Conservation (phyloP, 2,797 vertebrate genomes). For the Tapera naevia region DNA sequence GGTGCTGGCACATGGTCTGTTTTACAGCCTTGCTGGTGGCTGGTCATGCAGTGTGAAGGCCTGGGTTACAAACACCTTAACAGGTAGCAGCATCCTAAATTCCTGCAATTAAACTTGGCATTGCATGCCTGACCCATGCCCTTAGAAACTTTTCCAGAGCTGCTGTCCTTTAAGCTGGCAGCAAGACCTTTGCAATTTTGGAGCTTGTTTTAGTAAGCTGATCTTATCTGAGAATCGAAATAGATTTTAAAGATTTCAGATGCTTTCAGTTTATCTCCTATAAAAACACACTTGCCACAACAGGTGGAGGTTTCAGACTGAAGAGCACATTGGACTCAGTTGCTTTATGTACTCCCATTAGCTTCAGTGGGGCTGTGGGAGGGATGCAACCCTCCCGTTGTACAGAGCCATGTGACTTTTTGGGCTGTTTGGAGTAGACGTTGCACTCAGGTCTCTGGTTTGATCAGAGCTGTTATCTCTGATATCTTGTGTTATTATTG, state of each 20-base stretch:
- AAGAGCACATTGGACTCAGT: not conserved
- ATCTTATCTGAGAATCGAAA: conserved; percentile 54
- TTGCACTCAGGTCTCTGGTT: not conserved
- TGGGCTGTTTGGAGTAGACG: rapidly evolving
- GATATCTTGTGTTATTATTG: not conserved
- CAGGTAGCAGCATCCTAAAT: not conserved
- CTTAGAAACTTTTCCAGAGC: conserved; percentile 19
- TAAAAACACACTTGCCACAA: not conserved
- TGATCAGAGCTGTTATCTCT: not conserved
- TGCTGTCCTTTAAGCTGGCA: not conserved
- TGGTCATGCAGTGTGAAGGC: not conserved
- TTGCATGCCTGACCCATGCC: conserved; percentile 28
- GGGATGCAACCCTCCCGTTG: not conserved
- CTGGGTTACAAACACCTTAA: not conserved
- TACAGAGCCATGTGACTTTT: not conserved
- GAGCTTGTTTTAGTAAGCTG: conserved; percentile 16
- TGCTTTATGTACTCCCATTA: rapidly evolving
- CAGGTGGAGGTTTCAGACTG: not conserved
- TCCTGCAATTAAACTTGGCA: conserved; percentile 10
- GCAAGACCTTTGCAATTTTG: conserved; percentile 10
- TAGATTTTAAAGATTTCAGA: conserved; percentile 27
- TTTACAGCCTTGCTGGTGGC: not conserved
- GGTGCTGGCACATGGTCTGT: not conserved
- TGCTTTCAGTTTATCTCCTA: not conserved
- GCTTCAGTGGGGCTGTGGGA: not conserved